Conservation (phyloP, 2,888 invertebrate genomes). For the Ariolimax columbianus region DNA sequence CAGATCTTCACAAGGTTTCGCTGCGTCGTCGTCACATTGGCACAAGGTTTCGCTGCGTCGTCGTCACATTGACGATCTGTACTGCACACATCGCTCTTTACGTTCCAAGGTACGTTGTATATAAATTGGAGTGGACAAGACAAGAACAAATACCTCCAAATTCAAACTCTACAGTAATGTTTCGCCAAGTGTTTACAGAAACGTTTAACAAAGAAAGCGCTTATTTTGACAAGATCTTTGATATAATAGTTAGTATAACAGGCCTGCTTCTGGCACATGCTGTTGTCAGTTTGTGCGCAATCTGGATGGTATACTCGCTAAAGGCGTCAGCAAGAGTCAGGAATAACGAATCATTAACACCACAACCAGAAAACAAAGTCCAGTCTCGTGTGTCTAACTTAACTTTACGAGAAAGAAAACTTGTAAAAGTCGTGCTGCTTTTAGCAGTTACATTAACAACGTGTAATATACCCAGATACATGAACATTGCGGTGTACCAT, state of each 20-base stretch:
- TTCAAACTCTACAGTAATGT: not conserved
- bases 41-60: not conserved
- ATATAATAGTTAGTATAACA: not conserved
- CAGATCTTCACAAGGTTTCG: constrained; percentile 30
- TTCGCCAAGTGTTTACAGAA: not conserved
- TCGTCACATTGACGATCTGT: not conserved
- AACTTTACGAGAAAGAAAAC: not conserved
- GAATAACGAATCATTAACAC: not conserved
- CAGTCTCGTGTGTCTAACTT: not conserved
- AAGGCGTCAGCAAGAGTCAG: not conserved
- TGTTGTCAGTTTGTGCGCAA: constrained; percentile 1
- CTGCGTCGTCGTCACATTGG: too few species aligned
- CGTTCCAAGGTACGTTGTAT: constrained; percentile 10
- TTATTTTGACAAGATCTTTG: constrained; percentile 3
- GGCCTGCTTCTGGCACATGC: not conserved
- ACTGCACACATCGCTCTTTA: not conserved
- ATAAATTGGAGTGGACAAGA: not conserved
- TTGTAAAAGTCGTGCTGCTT: not conserved
- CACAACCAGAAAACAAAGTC: too few species aligned
- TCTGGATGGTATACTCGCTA: constrained; percentile 22
- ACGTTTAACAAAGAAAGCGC: not conserved
- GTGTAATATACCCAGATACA: not conserved
- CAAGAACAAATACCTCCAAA: too few species aligned
- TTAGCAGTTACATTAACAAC: not conserved
- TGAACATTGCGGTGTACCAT: not conserved